Evolutionary conservation across 1,140 invertebrate species (phyloP).

Genomic region (Drosophila triauraria): DNA sequence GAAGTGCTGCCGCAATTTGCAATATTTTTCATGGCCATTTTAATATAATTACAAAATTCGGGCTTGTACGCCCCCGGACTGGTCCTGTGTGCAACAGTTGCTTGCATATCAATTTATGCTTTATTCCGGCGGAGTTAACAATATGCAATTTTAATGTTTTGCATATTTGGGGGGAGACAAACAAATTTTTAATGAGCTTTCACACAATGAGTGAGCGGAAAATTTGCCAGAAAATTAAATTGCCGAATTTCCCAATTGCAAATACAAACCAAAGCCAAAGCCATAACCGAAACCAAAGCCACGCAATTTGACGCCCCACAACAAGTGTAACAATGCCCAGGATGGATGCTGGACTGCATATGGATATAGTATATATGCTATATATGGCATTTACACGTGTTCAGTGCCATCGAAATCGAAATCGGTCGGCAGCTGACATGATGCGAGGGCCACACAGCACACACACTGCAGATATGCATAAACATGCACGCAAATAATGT

Average conservation of each 20-base stretch:
- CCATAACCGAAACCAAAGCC: slow-evolving; percentile 40
- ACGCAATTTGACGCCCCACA: slow-evolving; percentile 42
- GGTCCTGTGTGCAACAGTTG: slow-evolving; percentile 32
- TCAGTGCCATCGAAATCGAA: slow-evolving; percentile 27
- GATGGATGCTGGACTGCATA: slow-evolving; percentile 21
- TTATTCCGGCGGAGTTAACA: slow-evolving; percentile 51
- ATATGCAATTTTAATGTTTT: slow-evolving; percentile 48
- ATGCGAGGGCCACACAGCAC: slow-evolving; percentile 15
- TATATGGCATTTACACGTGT: slow-evolving; percentile 48
- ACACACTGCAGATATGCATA: slow-evolving; percentile 48
- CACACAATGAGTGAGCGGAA: slow-evolving; percentile 46
- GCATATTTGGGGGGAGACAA: slow-evolving; percentile 32
- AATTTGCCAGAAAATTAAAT: slow-evolving; percentile 58
- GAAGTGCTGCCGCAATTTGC: slow-evolving; percentile 35
- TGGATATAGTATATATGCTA: background rate
- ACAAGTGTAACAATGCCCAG: slow-evolving; percentile 49
- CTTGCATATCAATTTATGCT: slow-evolving; percentile 59
- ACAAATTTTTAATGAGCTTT: slow-evolving; percentile 72
- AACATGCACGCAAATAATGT: slow-evolving; percentile 45
- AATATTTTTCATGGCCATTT: slow-evolving; percentile 63
- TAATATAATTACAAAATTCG: slow-evolving; percentile 66
- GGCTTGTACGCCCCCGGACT: slow-evolving; percentile 15
- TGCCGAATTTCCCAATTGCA: slow-evolving; percentile 29
- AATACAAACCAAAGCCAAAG: slow-evolving; percentile 4
- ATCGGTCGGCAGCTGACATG: slow-evolving; percentile 39